Evolutionary conservation across 2,797 vertebrate genomes (phyloP), one percentile per base, ranked within the genome.

Genomic region (Halcyon leucocephala): DNA sequence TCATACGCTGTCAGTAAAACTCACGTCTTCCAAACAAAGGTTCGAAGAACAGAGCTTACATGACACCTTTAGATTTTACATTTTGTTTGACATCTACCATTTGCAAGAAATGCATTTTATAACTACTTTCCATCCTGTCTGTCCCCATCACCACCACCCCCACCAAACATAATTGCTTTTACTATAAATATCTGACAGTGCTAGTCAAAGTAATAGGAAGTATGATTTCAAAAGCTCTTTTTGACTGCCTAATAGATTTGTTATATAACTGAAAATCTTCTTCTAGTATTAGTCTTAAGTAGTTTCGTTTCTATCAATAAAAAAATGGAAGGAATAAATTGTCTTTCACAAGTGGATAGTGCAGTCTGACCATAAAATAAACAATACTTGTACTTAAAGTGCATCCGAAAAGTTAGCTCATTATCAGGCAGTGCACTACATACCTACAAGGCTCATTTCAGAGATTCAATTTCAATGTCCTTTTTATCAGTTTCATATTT

Each of bases 41-140:
- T 82, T 92, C 44, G 52, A 74, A 92, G 94, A 93, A 71, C 74
- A 24, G 71, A 86, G 86, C 88, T 90, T 87, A 91, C 71, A 93
- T 2, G 88, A 89, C 83, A 89, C 88, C 90, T 95, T 93, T 52
- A 41, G 74, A 85, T 95, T 93, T 89, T 82, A 93, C 78, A 94
- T 95, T 95, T 95, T 82, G 90, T 96, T 96, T 96, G 94, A 95
- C 94, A 95, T 73, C 90, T 49, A 46, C 77, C 78, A 93, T 90
- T 96, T 84, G 81, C 2, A 37, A 92, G 93, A 85, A 96, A 86
- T 54, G 77, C 83, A 64, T 89, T 96, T 95, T 82, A 54, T 73
- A 91, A 82, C 66, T 13, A 16, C 83, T 95, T 96, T 69, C 96
- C 83, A 72, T 85, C 70, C 90, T 82, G 86, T 26, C 95, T 93